phyloP scores from a whole-genome alignment of 2,797 vertebrate species.

The Erpetoichthys calabaricus region DNA sequence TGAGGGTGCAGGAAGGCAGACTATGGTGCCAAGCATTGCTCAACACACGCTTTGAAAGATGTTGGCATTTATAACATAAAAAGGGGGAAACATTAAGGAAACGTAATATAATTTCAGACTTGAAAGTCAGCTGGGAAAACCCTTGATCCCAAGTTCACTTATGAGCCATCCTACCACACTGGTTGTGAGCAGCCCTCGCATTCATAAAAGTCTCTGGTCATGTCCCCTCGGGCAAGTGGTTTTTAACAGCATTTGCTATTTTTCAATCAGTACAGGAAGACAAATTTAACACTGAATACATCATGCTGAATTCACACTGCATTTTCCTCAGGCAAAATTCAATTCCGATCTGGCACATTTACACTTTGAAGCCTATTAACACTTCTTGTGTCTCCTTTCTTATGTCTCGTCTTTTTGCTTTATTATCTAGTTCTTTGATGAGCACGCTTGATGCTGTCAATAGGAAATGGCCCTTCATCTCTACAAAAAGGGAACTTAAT shows the following conservation, averaged over 20 bases:
- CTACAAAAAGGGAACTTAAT: conserved; percentile 35
- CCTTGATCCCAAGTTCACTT: too few relatives aligned
- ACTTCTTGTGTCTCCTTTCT: conserved; percentile 19
- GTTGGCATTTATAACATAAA: too few relatives aligned
- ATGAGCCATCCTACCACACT: too few relatives aligned
- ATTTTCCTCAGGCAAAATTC: conserved; percentile 42
- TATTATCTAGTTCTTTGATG: conserved; percentile 16
- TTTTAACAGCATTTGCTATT: conserved; percentile 37
- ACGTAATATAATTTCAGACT: too few relatives aligned
- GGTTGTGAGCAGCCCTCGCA: too few relatives aligned
- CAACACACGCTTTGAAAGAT: too few relatives aligned
- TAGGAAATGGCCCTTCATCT: conserved; percentile 37
- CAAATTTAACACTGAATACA: conserved; percentile 39
- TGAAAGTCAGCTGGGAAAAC: too few relatives aligned
- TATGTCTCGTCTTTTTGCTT: conserved; percentile 7
- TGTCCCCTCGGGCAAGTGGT: background rate
- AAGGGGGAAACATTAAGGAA: too few relatives aligned
- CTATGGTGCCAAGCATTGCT: too few relatives aligned
- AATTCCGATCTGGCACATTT: conserved; percentile 42
- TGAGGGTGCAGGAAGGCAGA: too few relatives aligned
- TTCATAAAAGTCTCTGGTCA: background rate
- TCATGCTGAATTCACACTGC: conserved; percentile 38
- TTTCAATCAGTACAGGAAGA: conserved; percentile 30
- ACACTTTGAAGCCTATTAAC: conserved; percentile 40
- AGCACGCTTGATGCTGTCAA: conserved; percentile 23